A percentile compares a stretch with the other conserved stretches of the same genome.
These are phyloP conservation scores for Tautogolabrus adspersus DNA, from an alignment of 2,113 vertebrate species.

Conservation along the genomic window DNA sequence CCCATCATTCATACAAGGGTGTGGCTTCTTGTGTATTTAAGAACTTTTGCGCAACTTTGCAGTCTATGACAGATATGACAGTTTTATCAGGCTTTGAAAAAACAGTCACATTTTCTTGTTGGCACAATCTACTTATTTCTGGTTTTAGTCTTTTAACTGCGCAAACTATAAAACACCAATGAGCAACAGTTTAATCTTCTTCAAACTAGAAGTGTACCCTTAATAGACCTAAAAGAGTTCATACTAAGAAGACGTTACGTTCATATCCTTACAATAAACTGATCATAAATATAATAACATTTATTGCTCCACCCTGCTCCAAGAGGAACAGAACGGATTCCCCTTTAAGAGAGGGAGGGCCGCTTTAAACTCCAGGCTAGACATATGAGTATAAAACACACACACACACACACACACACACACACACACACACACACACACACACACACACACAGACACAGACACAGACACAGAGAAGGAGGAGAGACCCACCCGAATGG, in stretches of 20 bases:
- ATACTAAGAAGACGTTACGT: background rate
- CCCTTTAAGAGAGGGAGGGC: slow-evolving; percentile 64
- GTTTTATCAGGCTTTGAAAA: background rate
- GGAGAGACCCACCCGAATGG: slow-evolving; percentile 64
- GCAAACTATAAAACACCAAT: background rate
- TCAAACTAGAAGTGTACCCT: background rate
- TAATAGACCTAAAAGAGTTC: background rate
- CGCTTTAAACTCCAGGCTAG: slow-evolving; percentile 20
- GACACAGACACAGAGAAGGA: slow-evolving; percentile 28
- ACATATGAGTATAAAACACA: slow-evolving; percentile 44
- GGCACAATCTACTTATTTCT: background rate
- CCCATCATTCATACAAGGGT: background rate
- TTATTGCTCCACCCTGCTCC: slow-evolving; percentile 26
- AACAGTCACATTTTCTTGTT: background rate
- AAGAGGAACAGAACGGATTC: slow-evolving; percentile 10
- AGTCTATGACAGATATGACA: background rate
- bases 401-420: slow-evolving; percentile 48
- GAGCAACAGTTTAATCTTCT: background rate
- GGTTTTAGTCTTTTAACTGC: background rate
- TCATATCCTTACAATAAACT: background rate
- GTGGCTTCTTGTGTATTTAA: background rate
- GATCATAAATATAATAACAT: background rate
- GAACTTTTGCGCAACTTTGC: background rate
- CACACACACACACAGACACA: slow-evolving; percentile 48
- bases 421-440: slow-evolving; percentile 53